phyloP scores from a whole-genome alignment of 53 echinoderm and acorn worm species.

The Echinarachnius parma region DNA sequence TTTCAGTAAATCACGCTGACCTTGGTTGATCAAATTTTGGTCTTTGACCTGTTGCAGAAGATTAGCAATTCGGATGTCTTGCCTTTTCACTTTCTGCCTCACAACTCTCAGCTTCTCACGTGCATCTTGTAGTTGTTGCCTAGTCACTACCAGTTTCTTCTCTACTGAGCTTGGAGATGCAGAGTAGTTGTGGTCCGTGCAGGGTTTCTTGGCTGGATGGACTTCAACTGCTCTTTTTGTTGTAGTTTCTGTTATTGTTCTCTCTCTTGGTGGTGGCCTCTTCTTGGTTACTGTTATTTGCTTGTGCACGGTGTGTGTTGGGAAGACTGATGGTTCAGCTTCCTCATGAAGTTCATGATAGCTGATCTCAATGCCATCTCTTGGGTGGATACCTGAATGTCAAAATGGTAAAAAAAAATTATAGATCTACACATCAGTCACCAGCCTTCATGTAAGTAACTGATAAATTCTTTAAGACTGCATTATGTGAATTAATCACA shows the following conservation, averaged over 20 bases:
- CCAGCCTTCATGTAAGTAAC: no score
- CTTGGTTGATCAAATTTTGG: slow-evolving; percentile 36
- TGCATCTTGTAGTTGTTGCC: slow-evolving; percentile 44
- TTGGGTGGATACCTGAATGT: slow-evolving; percentile 53
- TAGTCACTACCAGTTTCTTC: slow-evolving; percentile 44
- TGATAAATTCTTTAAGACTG: no score
- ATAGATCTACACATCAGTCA: no score
- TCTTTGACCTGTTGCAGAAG: slow-evolving; percentile 40
- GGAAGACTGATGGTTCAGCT: slow-evolving; percentile 50
- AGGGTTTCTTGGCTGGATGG: slow-evolving; percentile 6
- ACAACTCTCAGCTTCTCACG: slow-evolving; percentile 42
- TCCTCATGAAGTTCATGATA: slow-evolving; percentile 14
- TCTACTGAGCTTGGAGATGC: slow-evolving; percentile 23
- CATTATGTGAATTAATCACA: no score
- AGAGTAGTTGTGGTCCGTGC: slow-evolving; percentile 33
- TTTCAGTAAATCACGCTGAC: slow-evolving; percentile 48
- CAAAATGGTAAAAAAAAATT: no score
- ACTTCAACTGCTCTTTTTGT: not conserved
- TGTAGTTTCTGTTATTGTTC: no score
- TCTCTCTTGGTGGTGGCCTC: slow-evolving; percentile 27
- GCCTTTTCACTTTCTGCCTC: slow-evolving; percentile 45
- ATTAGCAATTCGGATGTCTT: slow-evolving; percentile 21
- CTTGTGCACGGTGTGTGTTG: slow-evolving; percentile 33
- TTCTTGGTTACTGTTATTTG: slow-evolving; percentile 20
- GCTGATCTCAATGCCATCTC: slow-evolving; percentile 20